phyloP scores from a whole-genome alignment of 2,113 vertebrate species.

The Strigops habroptila region DNA sequence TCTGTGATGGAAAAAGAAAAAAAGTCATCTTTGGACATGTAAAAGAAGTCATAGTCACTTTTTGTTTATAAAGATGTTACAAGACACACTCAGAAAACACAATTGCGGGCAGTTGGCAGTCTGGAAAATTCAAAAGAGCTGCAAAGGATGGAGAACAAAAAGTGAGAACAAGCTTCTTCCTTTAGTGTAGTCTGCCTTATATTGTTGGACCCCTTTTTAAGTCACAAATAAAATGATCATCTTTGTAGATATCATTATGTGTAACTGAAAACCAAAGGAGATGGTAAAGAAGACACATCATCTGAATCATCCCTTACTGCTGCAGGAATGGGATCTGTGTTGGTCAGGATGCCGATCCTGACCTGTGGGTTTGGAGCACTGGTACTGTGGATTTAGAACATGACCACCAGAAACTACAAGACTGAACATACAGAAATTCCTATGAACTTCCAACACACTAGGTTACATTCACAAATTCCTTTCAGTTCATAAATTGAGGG shows the following conservation, averaged over 20 bases:
- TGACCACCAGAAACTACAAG: neutral
- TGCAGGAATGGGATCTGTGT: neutral
- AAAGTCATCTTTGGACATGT: neutral
- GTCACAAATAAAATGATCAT: neutral
- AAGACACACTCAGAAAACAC: neutral
- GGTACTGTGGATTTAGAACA: neutral
- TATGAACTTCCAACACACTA: accelerated
- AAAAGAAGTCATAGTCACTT: neutral
- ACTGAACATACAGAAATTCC: neutral
- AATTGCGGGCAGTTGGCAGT: neutral
- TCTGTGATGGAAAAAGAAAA: neutral
- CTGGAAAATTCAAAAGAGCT: neutral
- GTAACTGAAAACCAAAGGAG: neutral
- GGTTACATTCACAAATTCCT: neutral
- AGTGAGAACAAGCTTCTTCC: neutral
- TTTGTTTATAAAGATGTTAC: neutral
- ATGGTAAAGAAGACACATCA: neutral
- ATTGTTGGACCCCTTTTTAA: neutral
- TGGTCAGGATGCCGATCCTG: neutral
- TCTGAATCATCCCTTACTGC: neutral
- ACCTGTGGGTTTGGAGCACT: neutral
- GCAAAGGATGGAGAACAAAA: neutral
- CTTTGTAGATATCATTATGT: neutral
- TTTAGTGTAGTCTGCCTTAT: neutral
- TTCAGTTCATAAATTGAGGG: neutral